phyloP scores from a whole-genome alignment of 53 echinoderm and acorn worm species.

The Henricia sp. region DNA sequence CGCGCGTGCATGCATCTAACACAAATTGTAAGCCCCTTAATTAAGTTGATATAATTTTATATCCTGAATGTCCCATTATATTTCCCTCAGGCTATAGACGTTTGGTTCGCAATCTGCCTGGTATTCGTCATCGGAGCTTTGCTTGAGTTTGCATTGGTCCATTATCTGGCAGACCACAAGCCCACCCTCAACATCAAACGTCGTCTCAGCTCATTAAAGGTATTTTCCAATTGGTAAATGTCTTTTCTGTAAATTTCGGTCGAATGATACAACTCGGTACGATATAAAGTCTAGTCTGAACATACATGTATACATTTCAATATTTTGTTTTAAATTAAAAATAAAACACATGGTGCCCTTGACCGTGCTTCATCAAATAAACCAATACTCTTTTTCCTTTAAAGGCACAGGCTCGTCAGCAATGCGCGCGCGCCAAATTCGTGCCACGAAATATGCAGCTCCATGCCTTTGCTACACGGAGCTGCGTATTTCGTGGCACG shows the following conservation, averaged over 20 bases:
- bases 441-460: too few species aligned
- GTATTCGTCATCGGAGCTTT: conserved; percentile 83
- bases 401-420: too few species aligned
- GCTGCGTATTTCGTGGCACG: too few species aligned
- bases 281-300: neutral
- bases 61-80: neutral
- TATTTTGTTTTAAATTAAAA: too few species aligned
- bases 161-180: conserved; percentile 64
- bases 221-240: neutral
- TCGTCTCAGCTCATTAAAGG: conserved; percentile 23
- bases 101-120: conserved; percentile 84
- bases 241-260: neutral
- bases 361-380: too few species aligned
- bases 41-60: neutral
- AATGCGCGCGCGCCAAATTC: too few species aligned
- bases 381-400: too few species aligned
- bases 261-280: neutral
- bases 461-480: too few species aligned
- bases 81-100: conserved; percentile 79
- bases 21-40: too few species aligned
- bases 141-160: conserved; percentile 85
- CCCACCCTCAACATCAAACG: conserved; percentile 19
- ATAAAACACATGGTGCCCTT: too few species aligned
- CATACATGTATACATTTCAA: too few species aligned
- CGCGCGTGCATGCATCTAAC: too few species aligned